Base-by-base conservation (phyloP, 2,113 vertebrate genomes). In the Lepisosteus oculatus region DNA sequence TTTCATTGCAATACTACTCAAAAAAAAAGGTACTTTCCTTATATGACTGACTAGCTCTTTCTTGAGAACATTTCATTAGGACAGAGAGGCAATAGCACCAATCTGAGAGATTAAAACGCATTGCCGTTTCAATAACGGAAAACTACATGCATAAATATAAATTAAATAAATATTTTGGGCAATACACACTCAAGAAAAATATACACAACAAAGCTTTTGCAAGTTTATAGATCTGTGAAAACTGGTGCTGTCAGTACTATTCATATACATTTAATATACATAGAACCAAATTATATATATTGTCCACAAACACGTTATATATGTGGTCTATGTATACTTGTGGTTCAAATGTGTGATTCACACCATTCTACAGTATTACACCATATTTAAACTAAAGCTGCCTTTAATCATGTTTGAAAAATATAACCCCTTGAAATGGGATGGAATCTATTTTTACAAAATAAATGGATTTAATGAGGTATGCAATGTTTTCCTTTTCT, bases 81-180 rank as follows among this genome's bases (percentile, higher is more conserved):
- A 9, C 9, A 44, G 43, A 72, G 65, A 6, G 55, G 51, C 44
- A 29, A 4, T 74, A 90, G 87, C 78, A 79, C 88, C 79, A 47
- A 8, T 61, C 81, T 72, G 67, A 78, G 42, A 68, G 14, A 45
- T 61, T 55, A 5, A 8, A n/a, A 41, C 11, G 29, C 61, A 75
- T 74, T 72, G 77, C 57, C 66, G 78, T 76, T 55, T 66, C 78
- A 72, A 76, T 77, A 83, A 81, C 78, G 76, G 77, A 85, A 88
- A 81, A 76, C 65, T 75, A 80, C 80, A 87, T 68, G 74, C 80
- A 79, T 77, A 85, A 76, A 87, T 78, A 89, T 74, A 83, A 83
- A 86, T 77, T 78, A 80, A 72, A 61, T 89, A 90, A 91, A 90
- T 85, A 89, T 71, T 13, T 79, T 85, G 73, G 77, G 61, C 77